These are phyloP conservation scores for Drosophila pseudoobscura DNA, from an alignment of 1,140 invertebrate species.

Conservation along the genomic window DNA sequence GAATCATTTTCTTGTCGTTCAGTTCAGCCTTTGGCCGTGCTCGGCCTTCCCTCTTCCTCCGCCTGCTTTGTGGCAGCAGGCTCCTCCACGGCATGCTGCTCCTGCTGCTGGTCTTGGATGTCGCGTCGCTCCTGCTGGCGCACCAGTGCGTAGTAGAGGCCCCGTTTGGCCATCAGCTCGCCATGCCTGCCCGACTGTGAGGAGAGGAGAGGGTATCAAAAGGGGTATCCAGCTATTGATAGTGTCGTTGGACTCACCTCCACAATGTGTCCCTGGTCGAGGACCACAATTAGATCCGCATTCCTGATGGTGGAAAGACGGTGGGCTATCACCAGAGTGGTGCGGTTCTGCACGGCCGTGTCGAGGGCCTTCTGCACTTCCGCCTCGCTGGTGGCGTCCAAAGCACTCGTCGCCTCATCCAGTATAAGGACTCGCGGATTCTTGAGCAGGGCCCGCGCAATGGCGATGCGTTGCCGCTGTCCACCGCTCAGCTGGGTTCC, in stretches of 20 bases:
- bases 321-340: constrained; percentile 95
- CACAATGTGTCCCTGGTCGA: constrained; percentile 90
- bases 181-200: constrained; percentile 90
- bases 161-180: constrained; percentile 89
- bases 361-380: constrained; percentile 93
- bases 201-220: not conserved
- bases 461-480: constrained; percentile 95
- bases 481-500: constrained; percentile 95
- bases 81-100: constrained; percentile 42
- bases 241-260: constrained; percentile 86
- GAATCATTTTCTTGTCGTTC: constrained; percentile 48
- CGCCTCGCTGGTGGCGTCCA: constrained; percentile 95
- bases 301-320: constrained; percentile 93
- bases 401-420: constrained; percentile 96
- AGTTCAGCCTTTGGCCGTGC: constrained; percentile 19
- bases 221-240: not conserved
- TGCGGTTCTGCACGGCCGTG: constrained; percentile 89
- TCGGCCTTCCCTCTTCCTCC: constrained; percentile 8
- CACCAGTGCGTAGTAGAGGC: constrained; percentile 88
- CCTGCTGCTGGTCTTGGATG: constrained; percentile 62
- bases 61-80: constrained; percentile 6
- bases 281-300: constrained; percentile 94
- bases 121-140: constrained; percentile 83
- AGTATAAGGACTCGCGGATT: constrained; percentile 93
- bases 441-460: constrained; percentile 94